Evolutionary conservation across 2,888 invertebrate genomes (phyloP), one percentile per base, ranked within the genome.

Genomic region (Digitonthophagus gazella): DNA sequence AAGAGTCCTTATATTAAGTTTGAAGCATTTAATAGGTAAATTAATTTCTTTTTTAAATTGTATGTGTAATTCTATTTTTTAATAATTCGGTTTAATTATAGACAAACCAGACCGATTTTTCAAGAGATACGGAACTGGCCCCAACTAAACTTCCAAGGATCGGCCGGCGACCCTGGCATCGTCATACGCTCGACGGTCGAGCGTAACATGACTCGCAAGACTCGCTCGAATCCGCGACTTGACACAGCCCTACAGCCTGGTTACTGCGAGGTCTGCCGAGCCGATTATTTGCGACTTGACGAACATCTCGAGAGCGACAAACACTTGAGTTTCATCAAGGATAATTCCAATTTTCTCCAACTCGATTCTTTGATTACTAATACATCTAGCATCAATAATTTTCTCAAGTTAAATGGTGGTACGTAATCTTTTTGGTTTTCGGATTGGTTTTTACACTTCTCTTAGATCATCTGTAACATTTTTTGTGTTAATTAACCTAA

Each of bases 211-310:
- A 87, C 87, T 71, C 83, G 86, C 74, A 80, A 80, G 76, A 80
- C 82, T 61, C 75, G 80, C 71, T 75, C 75, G 67, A 72, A 79
- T 69, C 77, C 78, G 71, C 76, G 80, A 71, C 76, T 80, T 71
- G 78, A 78, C 72, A 72, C 71, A 57, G 76, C 77, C 61, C 82
- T 85, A 72, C 80, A 81, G 73, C 79, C 81, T 64, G 93, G 93
- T 15, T 93, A 91, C 78, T 93, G 93, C 84, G 92, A 93, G 83
- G 90, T 93, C 81, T 93, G 93, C 81, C 91, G 90, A 78, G 83
- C 88, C 64, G 91, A 91, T 76, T 93, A 92, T 81, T 86, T 86
- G 70, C 90, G 89, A 77, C 84, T 91, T 11, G 86, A 87, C 14
- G 86, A 90, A 72, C 93, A 93, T 78, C 84, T 92, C 15, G 89